phyloP scores from a whole-genome alignment of 2,797 vertebrate species.

The Novumbra hubbsi region DNA sequence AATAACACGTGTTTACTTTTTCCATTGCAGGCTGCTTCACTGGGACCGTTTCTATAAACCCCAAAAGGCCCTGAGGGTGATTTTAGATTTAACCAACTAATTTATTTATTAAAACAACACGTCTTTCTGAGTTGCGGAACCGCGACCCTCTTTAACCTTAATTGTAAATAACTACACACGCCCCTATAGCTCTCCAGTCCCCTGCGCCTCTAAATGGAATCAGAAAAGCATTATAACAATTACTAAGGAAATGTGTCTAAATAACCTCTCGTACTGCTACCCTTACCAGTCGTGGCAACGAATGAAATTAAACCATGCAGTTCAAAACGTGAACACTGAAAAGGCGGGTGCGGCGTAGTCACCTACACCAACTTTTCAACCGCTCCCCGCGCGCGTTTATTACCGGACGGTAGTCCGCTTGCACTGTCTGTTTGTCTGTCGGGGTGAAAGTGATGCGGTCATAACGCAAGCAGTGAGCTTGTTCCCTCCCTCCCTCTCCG shows the following conservation, averaged over 20 bases:
- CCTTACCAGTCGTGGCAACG: neutral
- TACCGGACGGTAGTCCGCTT: constrained; percentile 37
- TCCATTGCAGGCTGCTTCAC: no score
- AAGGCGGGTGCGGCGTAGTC: constrained; percentile 31
- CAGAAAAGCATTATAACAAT: neutral
- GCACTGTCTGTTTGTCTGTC: constrained; percentile 1
- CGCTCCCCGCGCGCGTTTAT: constrained; percentile 41
- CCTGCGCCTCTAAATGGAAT: neutral
- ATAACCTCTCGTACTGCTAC: neutral
- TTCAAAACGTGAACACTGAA: constrained; percentile 20
- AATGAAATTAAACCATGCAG: neutral
- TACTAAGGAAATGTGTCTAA: neutral
- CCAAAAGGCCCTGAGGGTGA: no score
- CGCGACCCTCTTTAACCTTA: no score
- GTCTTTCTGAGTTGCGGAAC: no score
- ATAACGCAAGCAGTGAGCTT: constrained; percentile 64
- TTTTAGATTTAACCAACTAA: no score
- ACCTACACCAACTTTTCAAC: constrained; percentile 39
- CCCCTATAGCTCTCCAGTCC: neutral
- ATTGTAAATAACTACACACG: neutral
- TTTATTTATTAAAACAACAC: no score
- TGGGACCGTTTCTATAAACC: no score
- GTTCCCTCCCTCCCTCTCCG: constrained; percentile 43
- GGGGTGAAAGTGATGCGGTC: constrained; percentile 67
- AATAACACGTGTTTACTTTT: no score